phyloP scores from a whole-genome alignment of 2,113 vertebrate species.

The Danionella cerebrum region DNA sequence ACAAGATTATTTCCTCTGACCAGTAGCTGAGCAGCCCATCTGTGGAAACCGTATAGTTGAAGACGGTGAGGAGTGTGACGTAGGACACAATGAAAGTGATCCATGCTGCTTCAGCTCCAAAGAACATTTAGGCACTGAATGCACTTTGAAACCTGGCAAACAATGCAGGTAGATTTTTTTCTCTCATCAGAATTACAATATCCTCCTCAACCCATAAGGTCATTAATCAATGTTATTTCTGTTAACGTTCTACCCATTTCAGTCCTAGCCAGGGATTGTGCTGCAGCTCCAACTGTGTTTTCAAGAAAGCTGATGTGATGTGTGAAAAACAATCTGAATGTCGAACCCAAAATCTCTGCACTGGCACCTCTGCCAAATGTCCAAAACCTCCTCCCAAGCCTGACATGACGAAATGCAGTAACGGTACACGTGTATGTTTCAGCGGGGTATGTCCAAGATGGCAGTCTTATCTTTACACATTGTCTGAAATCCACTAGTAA shows the following conservation, averaged over 20 bases:
- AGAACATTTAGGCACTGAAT: slow-evolving; percentile 50
- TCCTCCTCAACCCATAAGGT: background rate
- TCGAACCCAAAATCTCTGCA: slow-evolving; percentile 51
- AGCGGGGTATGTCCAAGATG: slow-evolving; percentile 61
- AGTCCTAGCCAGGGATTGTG: slow-evolving; percentile 74
- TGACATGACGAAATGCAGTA: slow-evolving; percentile 64
- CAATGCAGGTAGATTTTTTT: slow-evolving; percentile 80
- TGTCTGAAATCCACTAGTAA: too few species aligned
- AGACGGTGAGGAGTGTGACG: slow-evolving; percentile 70
- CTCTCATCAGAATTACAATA: too few species aligned
- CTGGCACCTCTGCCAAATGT: slow-evolving; percentile 57
- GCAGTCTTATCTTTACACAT: background rate
- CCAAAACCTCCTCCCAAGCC: slow-evolving; percentile 55
- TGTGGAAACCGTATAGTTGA: slow-evolving; percentile 76
- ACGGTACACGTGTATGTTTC: slow-evolving; percentile 62
- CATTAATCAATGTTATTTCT: background rate
- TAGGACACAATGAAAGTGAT: slow-evolving; percentile 58
- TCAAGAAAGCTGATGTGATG: slow-evolving; percentile 41
- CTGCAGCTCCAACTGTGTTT: slow-evolving; percentile 56
- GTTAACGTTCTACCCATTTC: background rate
- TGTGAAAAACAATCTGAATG: slow-evolving; percentile 69
- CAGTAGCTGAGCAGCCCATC: slow-evolving; percentile 70
- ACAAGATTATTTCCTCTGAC: slow-evolving; percentile 28
- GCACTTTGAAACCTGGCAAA: slow-evolving; percentile 60
- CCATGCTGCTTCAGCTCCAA: slow-evolving; percentile 65